These are phyloP conservation scores for Cenopis cana DNA, from an alignment of 2,888 invertebrate genomes.

Conservation along the genomic window DNA sequence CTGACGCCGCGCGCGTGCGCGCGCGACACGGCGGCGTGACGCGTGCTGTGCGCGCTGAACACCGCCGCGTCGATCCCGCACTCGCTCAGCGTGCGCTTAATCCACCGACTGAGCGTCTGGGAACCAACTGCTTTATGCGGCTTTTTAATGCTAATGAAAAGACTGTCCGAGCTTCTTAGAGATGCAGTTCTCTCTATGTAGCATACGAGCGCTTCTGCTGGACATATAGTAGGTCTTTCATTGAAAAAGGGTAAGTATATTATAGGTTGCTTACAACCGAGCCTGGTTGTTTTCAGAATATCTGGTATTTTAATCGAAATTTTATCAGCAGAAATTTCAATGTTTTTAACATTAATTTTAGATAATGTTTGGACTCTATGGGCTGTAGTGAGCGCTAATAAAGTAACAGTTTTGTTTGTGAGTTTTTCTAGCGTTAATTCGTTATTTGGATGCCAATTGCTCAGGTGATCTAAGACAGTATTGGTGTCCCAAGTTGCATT, in stretches of 20 bases:
- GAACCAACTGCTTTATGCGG: not conserved
- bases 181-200: conserved; percentile 2
- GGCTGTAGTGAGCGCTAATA: conserved; percentile 15
- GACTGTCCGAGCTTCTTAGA: conserved; percentile 1
- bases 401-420: conserved; percentile 5
- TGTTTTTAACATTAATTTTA: conserved; percentile 16
- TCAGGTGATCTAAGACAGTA: not conserved
- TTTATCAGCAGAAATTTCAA: not conserved
- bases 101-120: conserved; percentile 14
- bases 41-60: too few relatives aligned
- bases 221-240: not conserved
- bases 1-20: too few relatives aligned
- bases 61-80: not conserved
- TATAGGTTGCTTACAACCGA: not conserved
- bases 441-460: not conserved
- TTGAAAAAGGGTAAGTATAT: conserved; percentile 11
- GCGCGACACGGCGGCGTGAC: too few relatives aligned
- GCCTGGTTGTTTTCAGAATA: conserved; percentile 6
- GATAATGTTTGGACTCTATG: conserved; percentile 24
- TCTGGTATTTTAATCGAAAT: conserved; percentile 24
- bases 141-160: conserved; percentile 10
- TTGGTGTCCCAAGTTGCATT: conserved; percentile 7
- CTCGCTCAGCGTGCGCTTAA: conserved; percentile 6
- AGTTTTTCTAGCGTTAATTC: conserved; percentile 3
- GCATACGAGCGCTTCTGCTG: not conserved